Conservation (phyloP, 2,888 invertebrate species). For the Mimumesa dahlbomi region DNA sequence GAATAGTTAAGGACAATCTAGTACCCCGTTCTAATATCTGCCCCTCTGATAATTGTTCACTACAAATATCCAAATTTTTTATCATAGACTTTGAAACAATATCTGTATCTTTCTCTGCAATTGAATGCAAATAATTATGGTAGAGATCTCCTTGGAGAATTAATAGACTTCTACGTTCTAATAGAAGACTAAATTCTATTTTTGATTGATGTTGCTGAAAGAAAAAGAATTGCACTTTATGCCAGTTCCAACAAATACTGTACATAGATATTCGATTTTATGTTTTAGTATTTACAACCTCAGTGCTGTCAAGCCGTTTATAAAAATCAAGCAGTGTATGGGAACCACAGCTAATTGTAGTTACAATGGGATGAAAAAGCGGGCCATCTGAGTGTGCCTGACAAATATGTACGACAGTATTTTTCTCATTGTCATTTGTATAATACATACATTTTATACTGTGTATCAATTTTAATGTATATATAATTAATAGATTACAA, state of each 20-base stretch:
- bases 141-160: conserved; percentile 93
- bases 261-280: no score
- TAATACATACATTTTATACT: conserved; percentile 6
- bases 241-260: conserved; percentile 16
- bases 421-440: conserved; percentile 22
- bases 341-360: conserved; percentile 95
- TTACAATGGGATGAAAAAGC: conserved; percentile 94
- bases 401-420: conserved; percentile 21
- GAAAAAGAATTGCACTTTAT: no score
- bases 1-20: conserved; percentile 94
- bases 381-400: conserved; percentile 97
- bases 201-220: conserved; percentile 67
- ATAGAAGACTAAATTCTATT: conserved; percentile 87
- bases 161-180: conserved; percentile 94
- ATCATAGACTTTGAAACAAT: conserved; percentile 82
- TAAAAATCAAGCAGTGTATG: conserved; percentile 95
- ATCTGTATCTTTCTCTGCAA: conserved; percentile 88
- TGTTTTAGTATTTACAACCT: conserved; percentile 60
- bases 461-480: not conserved
- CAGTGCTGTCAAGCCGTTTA: conserved; percentile 80
- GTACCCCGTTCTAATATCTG: conserved; percentile 84
- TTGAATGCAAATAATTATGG: conserved; percentile 91
- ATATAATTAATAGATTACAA: conserved; percentile 7
- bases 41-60: conserved; percentile 82
- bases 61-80: conserved; percentile 86